These are phyloP conservation scores for Lasioglossum pauxillum DNA, from an alignment of 2,888 invertebrate species.

Conservation along the genomic window DNA sequence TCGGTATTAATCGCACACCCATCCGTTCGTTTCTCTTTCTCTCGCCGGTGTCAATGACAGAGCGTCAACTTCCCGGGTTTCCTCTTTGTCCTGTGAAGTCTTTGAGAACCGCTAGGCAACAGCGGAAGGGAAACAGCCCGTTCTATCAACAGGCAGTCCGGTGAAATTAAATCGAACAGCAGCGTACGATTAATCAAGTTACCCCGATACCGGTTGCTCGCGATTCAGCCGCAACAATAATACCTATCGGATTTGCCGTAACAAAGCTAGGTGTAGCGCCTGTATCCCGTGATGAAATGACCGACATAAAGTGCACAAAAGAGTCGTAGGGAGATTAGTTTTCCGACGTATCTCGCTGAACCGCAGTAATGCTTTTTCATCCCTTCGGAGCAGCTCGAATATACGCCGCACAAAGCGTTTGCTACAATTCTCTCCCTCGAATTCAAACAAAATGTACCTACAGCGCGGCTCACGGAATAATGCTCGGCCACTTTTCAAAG, in stretches of 20 bases:
- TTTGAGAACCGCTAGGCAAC: background rate
- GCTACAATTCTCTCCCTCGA: background rate
- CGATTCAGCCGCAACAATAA: constrained; percentile 35
- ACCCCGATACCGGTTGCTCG: background rate
- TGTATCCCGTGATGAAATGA: background rate
- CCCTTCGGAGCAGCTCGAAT: background rate
- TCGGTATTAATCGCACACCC: constrained; percentile 35
- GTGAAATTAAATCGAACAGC: constrained; percentile 42
- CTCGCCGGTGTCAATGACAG: background rate
- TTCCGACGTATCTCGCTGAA: background rate
- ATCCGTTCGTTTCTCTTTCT: background rate
- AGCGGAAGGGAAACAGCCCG: constrained; percentile 6
- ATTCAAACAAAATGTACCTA: background rate
- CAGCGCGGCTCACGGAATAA: no score
- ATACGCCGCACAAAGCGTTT: background rate
- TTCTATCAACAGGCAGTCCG: constrained; percentile 39
- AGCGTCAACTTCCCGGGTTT: constrained; percentile 19
- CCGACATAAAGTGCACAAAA: constrained; percentile 5
- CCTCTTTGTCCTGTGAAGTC: constrained; percentile 11
- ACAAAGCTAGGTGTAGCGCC: background rate
- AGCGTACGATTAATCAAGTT: constrained; percentile 28
- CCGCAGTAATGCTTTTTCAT: background rate
- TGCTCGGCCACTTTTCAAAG: no score
- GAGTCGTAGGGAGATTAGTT: constrained; percentile 1
- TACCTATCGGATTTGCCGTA: constrained; percentile 12